phyloP scores from a whole-genome alignment of 2,113 vertebrate genomes.

The Otolemur garnettii region DNA sequence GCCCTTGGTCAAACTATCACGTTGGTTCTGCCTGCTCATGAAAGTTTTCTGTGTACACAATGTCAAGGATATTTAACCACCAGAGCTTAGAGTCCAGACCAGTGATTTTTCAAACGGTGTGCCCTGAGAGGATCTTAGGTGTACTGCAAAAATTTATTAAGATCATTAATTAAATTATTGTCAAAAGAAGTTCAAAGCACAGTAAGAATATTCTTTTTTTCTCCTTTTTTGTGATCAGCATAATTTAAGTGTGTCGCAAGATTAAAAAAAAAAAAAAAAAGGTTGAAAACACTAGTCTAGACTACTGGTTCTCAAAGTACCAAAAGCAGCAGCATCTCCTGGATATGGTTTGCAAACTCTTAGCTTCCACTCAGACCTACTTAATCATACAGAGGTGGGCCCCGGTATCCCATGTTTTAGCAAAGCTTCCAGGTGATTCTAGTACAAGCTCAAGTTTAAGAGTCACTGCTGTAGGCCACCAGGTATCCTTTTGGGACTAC shows the following conservation, averaged over 20 bases:
- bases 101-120: too few relatives aligned
- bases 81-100: not conserved
- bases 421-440: not conserved
- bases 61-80: not conserved
- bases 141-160: too few relatives aligned
- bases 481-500: not conserved
- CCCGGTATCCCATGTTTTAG: not conserved
- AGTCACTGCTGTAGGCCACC: not conserved
- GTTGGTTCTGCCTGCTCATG: not conserved
- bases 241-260: too few relatives aligned
- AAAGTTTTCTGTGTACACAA: not conserved
- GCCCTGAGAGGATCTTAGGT: too few relatives aligned
- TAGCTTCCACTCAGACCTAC: not conserved
- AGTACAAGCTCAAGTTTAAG: not conserved
- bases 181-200: too few relatives aligned
- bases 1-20: not conserved
- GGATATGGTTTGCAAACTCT: not conserved
- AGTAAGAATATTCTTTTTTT: too few relatives aligned
- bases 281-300: too few relatives aligned
- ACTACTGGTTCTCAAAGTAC: not conserved
- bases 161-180: too few relatives aligned
- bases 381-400: not conserved
- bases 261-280: too few relatives aligned
- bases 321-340: not conserved
- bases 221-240: too few relatives aligned